Base-by-base conservation (phyloP, 92 coral and sea anemone genomes). In the Palythoa grandiflora region DNA sequence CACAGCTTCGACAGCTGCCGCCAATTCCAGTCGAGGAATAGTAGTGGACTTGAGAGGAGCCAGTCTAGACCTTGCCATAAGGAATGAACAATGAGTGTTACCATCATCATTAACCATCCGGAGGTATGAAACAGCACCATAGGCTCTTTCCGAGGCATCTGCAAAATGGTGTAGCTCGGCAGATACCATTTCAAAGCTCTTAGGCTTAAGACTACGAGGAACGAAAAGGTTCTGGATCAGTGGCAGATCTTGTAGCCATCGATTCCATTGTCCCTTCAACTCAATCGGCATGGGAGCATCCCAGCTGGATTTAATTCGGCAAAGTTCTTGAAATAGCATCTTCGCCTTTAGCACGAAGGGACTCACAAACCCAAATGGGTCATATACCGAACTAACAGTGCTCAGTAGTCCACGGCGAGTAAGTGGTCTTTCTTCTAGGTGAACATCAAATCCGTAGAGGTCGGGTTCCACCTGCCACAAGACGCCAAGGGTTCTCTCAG, bases 1-100 rank as follows among this genome's bases (percentile, higher is more conserved):
- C 92, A 89, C 92, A 14, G 92, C 92, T 72, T 81, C 88, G 38
- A 83, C 89, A 8, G 91, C 91, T 36, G 91, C 88, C 51, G 90
- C 87, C 52, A 88, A 71, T 68, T 88, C 90, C 75, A 88, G 57
- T 83, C 91, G 71, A 36, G 88, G 91, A 79, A 88, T 88, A 54
- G 91, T 60, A 47, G 87, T 78, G 55, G 91, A 70, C 72, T 88
- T 88, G 37, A 88, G 68, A 1, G 91, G 91, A 36, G 91, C 91
- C 78, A 88, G 80, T 39, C 91, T 35, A 20, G 91, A 88, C 80
- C 77, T 88, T 35, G 88, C 57, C 88, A 81, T 60, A 68, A 88
- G 87, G 79, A 88, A 88, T 47, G 91, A 88, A 88, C 91, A 88
- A 52, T 88, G 89, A 16, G 28, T 3, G 73, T 83, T 68, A 47